Evolutionary conservation across 1,140 invertebrate species (phyloP).

Genomic region (Diploscapter pachys): DNA sequence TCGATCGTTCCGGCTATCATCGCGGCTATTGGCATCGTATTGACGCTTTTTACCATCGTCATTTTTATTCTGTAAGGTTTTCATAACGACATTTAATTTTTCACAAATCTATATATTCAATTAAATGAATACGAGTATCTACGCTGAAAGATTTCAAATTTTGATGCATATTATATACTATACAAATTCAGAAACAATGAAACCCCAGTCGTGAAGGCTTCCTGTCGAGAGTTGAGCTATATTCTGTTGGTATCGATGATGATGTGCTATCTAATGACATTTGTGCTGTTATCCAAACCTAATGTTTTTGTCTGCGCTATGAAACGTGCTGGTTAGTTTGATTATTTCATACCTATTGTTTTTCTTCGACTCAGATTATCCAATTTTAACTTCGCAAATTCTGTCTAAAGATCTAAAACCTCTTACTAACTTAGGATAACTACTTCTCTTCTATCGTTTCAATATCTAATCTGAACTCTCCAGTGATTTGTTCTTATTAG

Average conservation of each 20-base stretch:
- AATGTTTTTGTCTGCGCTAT: conserved; percentile 67
- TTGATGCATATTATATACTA: conserved; percentile 1
- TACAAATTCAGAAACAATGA: conserved; percentile 64
- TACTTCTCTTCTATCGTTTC: no score
- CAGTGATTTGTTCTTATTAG: no score
- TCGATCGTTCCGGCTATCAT: conserved; percentile 65
- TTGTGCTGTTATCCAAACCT: conserved; percentile 68
- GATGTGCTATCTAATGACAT: conserved; percentile 68
- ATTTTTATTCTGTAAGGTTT: conserved; percentile 58
- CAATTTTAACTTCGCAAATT: no score
- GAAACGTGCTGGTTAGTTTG: conserved; percentile 65
- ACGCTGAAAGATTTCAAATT: neutral
- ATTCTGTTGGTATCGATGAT: conserved; percentile 69
- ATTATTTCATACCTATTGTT: neutral
- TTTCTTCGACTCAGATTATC: neutral
- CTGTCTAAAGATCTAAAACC: no score
- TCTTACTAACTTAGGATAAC: no score
- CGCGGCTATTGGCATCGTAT: conserved; percentile 64
- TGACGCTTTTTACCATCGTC: conserved; percentile 63
- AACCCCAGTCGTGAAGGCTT: conserved; percentile 77
- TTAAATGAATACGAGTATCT: no score
- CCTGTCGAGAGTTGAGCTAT: conserved; percentile 76
- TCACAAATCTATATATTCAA: no score
- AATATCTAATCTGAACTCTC: no score
- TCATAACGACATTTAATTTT: no score